Base-by-base conservation (phyloP, 1,140 invertebrate genomes). In the Rhagoletis zephyria region DNA sequence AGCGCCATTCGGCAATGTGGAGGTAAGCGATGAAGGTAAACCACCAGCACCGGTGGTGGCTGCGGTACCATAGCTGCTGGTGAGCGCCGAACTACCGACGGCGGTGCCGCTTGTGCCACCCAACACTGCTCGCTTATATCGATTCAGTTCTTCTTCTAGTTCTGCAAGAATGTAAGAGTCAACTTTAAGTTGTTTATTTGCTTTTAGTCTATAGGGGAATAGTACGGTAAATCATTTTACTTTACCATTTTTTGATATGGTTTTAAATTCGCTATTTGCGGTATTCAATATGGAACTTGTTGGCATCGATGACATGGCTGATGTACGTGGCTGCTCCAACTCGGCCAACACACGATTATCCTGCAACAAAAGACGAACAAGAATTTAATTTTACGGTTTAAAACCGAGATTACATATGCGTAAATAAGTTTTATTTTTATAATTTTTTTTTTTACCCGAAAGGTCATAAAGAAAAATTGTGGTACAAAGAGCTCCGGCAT, bases 291-390 rank as follows among this genome's bases (percentile, higher is more conserved):
- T 93, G 88, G 91, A 93, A 91, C 92, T 93, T 89, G 90, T 90
- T 89, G 91, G 90, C 90, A 93, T 89, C 74, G 90, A 89, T 87
- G 90, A 91, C 89, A 91, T 89, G 81, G 90, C 90, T 86, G 92
- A 94, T 89, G 94, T 94, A 91, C 96, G 94, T 89, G 96, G 95
- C 93, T 97, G 96, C 92, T 98, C 97, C 90, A 98, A 93, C 91
- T 98, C 97, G 88, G 97, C 97, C 89, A 98, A 94, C 90, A 98
- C 96, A 91, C 97, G 95, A 93, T 96, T 96, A 93, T 96, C 95
- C 92, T 93, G 89, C 30, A 63, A 30, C 30, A 30, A 30, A 30
- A 30, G 30, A 30, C 30, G 1, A 30, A 30, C 30, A 30, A 30
- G 30, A 30, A 30, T 30, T 30, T 30, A 30, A 30, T 30, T 30